Evolutionary conservation across 2,113 vertebrate species (phyloP).

Genomic region (Tragulus kanchil): DNA sequence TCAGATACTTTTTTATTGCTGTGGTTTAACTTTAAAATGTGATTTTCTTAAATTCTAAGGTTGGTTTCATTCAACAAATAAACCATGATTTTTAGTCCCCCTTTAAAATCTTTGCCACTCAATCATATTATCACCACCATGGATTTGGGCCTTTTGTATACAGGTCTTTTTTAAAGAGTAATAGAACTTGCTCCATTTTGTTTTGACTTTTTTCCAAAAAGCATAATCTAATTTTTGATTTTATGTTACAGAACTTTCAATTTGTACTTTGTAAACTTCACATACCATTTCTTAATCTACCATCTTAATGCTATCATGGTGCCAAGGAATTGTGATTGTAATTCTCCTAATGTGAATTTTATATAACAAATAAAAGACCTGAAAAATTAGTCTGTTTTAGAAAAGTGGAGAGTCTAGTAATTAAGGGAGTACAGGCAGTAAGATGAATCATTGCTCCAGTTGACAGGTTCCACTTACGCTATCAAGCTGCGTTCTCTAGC

Average conservation of each 20-base stretch:
- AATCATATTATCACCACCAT: background rate
- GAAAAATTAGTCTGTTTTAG: constrained; percentile 8
- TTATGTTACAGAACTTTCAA: background rate
- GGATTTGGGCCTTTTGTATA: constrained; percentile 16
- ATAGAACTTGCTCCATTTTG: background rate
- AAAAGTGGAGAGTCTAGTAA: background rate
- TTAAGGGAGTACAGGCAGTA: background rate
- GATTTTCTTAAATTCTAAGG: constrained; percentile 4
- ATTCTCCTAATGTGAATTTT: constrained; percentile 77
- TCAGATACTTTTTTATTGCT: constrained; percentile 51
- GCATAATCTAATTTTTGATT: background rate
- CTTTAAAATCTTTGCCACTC: constrained; percentile 1
- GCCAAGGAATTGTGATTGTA: constrained; percentile 75
- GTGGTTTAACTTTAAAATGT: constrained; percentile 49
- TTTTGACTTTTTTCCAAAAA: background rate
- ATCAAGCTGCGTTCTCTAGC: background rate
- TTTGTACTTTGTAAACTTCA: constrained; percentile 22
- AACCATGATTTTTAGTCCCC: background rate
- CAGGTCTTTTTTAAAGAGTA: background rate
- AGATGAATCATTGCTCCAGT: background rate
- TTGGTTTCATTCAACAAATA: constrained; percentile 18
- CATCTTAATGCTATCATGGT: constrained; percentile 52
- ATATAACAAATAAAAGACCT: constrained; percentile 71
- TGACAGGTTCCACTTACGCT: background rate
- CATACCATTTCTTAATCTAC: constrained; percentile 16